Evolutionary conservation across 2,888 invertebrate species (phyloP).

Genomic region (Mythimna albipuncta): DNA sequence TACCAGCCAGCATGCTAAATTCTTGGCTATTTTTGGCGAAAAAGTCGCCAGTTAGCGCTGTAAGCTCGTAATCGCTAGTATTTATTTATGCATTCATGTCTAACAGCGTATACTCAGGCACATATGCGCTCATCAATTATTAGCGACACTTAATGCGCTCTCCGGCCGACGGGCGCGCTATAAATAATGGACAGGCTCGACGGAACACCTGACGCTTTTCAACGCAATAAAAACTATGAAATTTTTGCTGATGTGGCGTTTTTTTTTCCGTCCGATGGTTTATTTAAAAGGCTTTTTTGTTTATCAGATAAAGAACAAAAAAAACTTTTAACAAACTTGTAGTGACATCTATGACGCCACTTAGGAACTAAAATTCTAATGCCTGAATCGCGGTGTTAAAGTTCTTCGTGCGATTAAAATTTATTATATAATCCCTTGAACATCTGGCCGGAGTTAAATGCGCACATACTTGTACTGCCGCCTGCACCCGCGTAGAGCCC

Average conservation of each 20-base stretch:
- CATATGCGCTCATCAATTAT: slow-evolving; percentile 75
- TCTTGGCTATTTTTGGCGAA: not conserved
- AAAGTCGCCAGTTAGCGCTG: slow-evolving; percentile 12
- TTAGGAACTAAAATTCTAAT: too few relatives aligned
- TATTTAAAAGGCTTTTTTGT: not conserved
- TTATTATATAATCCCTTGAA: too few relatives aligned
- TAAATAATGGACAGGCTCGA: slow-evolving; percentile 73
- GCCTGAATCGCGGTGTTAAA: too few relatives aligned
- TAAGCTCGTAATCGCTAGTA: slow-evolving; percentile 18
- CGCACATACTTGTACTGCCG: too few relatives aligned
- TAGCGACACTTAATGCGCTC: slow-evolving; percentile 76
- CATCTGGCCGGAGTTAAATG: too few relatives aligned
- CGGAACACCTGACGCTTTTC: slow-evolving; percentile 74
- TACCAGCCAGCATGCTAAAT: not conserved
- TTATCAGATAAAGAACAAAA: not conserved
- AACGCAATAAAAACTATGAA: slow-evolving; percentile 59
- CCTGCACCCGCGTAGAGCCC: too few relatives aligned
- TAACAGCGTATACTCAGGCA: slow-evolving; percentile 58
- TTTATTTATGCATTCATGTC: slow-evolving; percentile 61
- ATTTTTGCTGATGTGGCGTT: slow-evolving; percentile 33
- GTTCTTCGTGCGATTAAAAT: too few relatives aligned
- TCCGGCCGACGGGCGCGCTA: slow-evolving; percentile 66
- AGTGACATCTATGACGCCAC: too few relatives aligned
- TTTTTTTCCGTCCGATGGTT: slow-evolving; percentile 9
- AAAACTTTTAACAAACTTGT: too few relatives aligned